A percentile compares a stretch with the other conserved stretches of the same genome.
These are phyloP conservation scores for Dusona sp. DNA, from an alignment of 2,888 invertebrate genomes.

Conservation along the genomic window DNA sequence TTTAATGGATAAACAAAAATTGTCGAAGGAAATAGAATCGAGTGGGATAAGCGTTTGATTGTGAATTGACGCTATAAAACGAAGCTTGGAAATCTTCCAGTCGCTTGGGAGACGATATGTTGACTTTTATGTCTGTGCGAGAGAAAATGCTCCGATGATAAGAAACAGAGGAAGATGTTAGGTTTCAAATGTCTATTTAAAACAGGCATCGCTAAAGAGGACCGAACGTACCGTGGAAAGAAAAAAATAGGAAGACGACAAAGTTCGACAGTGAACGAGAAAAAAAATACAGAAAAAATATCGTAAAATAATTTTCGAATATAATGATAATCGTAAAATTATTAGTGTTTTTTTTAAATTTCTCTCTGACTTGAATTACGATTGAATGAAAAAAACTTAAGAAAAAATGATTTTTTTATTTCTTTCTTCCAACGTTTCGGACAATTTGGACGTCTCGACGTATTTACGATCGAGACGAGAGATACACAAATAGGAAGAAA, in stretches of 20 bases:
- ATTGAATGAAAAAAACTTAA: too few species aligned
- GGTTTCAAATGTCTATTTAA: constrained; percentile 19
- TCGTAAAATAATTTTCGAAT: not conserved
- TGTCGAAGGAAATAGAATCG: not conserved
- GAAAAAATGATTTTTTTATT: not conserved
- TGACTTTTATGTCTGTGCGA: constrained; percentile 63
- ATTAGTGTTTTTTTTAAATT: not conserved
- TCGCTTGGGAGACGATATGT: constrained; percentile 52
- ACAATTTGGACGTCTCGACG: not conserved
- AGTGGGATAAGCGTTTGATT: constrained; percentile 13
- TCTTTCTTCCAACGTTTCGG: not conserved
- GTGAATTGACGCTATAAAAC: constrained; percentile 3
- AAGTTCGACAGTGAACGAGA: not conserved
- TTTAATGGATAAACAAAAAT: not conserved
- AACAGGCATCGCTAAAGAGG: not conserved
- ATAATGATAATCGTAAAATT: not conserved
- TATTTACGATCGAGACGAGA: not conserved
- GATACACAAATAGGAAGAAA: not conserved
- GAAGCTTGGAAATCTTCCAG: constrained; percentile 67
- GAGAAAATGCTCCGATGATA: constrained; percentile 58
- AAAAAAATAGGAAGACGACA: not conserved
- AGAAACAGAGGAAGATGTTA: constrained; percentile 41
- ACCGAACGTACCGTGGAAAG: not conserved
- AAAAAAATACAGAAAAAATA: constrained; percentile 1
- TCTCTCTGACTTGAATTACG: too few species aligned